These are phyloP conservation scores for Drosophila phalerata DNA, from an alignment of 2,888 invertebrate species.

Conservation along the genomic window DNA sequence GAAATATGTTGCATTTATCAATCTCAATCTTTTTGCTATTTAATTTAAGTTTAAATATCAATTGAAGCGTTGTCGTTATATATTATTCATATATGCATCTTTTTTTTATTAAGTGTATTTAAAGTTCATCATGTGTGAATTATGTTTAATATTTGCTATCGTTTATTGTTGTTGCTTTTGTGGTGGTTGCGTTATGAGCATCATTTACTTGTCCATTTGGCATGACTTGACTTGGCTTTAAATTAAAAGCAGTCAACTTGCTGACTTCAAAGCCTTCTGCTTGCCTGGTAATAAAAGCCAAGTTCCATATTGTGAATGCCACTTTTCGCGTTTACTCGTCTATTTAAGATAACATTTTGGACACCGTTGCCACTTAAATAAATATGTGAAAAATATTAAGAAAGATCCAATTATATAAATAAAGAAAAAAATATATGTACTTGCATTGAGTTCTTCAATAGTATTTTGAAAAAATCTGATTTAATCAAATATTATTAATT, in stretches of 20 bases:
- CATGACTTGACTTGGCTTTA: slow-evolving; percentile 39
- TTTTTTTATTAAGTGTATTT: slow-evolving; percentile 6
- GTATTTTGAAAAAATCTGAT: too few species aligned
- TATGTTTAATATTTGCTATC: slow-evolving; percentile 4
- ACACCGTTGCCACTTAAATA: too few species aligned
- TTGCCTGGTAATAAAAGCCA: slow-evolving; percentile 20
- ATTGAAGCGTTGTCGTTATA: too few species aligned
- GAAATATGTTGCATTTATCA: too few species aligned
- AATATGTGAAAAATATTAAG: too few species aligned
- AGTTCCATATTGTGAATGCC: slow-evolving; percentile 37
- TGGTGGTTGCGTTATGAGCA: slow-evolving; percentile 16
- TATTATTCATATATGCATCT: too few species aligned
- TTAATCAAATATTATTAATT: too few species aligned
- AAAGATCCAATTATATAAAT: too few species aligned
- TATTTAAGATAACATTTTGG: slow-evolving; percentile 46
- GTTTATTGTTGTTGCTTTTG: slow-evolving; percentile 6
- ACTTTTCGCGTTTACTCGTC: slow-evolving; percentile 10
- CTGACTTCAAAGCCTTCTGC: slow-evolving; percentile 26
- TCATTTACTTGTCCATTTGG: slow-evolving; percentile 51
- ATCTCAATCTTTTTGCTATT: too few species aligned
- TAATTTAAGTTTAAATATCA: too few species aligned
- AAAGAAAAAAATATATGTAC: too few species aligned
- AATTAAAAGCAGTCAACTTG: slow-evolving; percentile 37
- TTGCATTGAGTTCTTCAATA: too few species aligned
- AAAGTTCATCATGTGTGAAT: slow-evolving; percentile 1